Base-by-base conservation (phyloP, 2,888 invertebrate genomes). In the Hemistola chrysoprasaria region DNA sequence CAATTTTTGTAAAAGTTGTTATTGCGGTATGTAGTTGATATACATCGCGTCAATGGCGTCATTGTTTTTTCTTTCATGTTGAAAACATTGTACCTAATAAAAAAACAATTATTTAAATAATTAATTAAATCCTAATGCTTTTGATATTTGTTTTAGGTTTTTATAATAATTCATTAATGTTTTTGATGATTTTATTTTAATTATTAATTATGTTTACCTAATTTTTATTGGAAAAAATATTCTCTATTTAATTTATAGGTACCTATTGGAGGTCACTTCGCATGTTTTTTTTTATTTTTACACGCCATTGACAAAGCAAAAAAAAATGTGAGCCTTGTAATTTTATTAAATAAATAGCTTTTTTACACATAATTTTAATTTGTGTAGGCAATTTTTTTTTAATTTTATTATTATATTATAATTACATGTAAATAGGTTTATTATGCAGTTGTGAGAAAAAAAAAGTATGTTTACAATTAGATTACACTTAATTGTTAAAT, bases 1-100 rank as follows among this genome's bases (percentile, higher is more conserved):
- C 64, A 60, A 55, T 67, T 78, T 78, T 78, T 80, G 74, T 80
- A 79, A 72, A 67, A 68, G 61, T 65, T 75, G 76, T 79, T 80
- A 72, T 79, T 78, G 75, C 71, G 66, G n/a, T 67, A 59, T 57
- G 62, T 71, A 71, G 68, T 57, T 60, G 52, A 56, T 54, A 47
- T 26, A 44, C 47, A 46, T 40, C 38, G 40, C 32, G 41, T 58
- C 52, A 55, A 58, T 62, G 63, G 40, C 47, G 49, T 54, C n/a
- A n/a, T n/a, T n/a, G n/a, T n/a, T n/a, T n/a, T n/a, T n/a, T n/a
- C n/a, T n/a, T n/a, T n/a, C n/a, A n/a, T n/a, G n/a, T n/a, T n/a
- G n/a, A n/a, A n/a, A n/a, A n/a, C n/a, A n/a, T n/a, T n/a, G n/a
- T n/a, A n/a, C n/a, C n/a, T n/a, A n/a, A n/a, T n/a, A n/a, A n/a